Evolutionary conservation across 1,140 invertebrate species (phyloP), one percentile per base, ranked within the genome.

Genomic region (Solen grandis): DNA sequence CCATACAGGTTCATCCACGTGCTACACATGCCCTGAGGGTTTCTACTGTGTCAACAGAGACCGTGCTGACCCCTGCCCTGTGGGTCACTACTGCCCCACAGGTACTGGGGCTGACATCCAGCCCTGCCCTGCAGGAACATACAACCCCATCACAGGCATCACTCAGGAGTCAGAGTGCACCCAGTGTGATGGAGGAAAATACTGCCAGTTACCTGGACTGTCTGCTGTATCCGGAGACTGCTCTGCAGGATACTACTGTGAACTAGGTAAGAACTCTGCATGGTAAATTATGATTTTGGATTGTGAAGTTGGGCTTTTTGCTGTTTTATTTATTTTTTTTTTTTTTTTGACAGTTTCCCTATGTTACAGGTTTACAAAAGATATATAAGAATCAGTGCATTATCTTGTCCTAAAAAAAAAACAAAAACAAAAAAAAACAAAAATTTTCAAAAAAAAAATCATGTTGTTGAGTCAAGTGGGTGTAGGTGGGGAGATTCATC

Each of bases 1-100:
- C 69, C 87, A 90, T 82, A 87, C 90, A 16, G 90, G 90, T 10
- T 85, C 90, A 4, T 77, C 83, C 2, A 46, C 31, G 4, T 91
- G 90, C 74, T 89, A 90, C 33, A 85, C 88, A 50, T 91, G 90
- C 60, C 90, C 90, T n/a, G 88, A 86, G 31, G 90, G 90, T 0
- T 88, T 87, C 46, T 91, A 86, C 81, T 91, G 90, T 77, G 84
- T 84, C 8, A 87, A 88, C 80, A 62, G 88, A 62, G 89, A 90
- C 75, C 59, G 84, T 35, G 90, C 90, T 27, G 90, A 90, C 59
- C 38, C 63, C 0, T 91, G 90, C 63, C 86, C 83, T 16, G 75
- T 87, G 0, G 90, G 90, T 1, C 88, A 86, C 73, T 91, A 88
- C 78, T 91, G 90, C 62, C 90, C 90, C 29, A 46, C 66, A 25